Evolutionary conservation across 2,113 vertebrate genomes (phyloP), one percentile per base, ranked within the genome.

Genomic region (Azemiops feae): DNA sequence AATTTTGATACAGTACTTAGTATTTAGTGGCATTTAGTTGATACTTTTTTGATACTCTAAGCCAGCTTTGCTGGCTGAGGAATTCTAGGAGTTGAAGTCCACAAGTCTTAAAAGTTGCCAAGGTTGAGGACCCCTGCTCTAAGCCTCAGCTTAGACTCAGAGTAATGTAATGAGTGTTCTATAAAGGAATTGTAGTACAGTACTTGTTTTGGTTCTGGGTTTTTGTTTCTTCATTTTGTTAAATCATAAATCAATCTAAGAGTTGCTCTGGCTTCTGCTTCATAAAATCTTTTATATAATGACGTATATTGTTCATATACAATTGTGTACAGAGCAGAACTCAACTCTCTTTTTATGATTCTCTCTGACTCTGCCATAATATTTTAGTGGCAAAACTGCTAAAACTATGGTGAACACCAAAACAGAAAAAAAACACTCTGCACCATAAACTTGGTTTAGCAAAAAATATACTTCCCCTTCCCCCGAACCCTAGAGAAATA

Each of bases 191-290:
- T 88, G 23, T 69, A 94, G 69, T 22, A 43, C 18, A 93, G 60
- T 22, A 43, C 3, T 74, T 89, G 94, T 91, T 91, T 88, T 95
- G 45, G 64, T 94, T 90, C 92, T 93, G 92, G 39, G 34, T 81
- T 43, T 81, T 81, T 20, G 74, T 81, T 81, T 20, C 74, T 43
- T 43, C 74, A 39, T 81, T 81, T 81, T 43, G 16, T 43, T 39
- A 94, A 88, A 74, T 85, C 55, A 7, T 96, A 95, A 92, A 58
- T 94, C 92, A 95, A 93, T 88, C 9, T 0, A 1, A 53, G 8
- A 92, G 88, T 93, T 92, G 47, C 54, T 91, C 87, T 89, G 45
- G 60, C 50, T 95, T 91, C 89, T 88, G 88, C 93, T 91, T 81
- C 27, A 92, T 92, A 81, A 54, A 93, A 93, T 90, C 22, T 69